These are phyloP conservation scores for Dilophus febrilis DNA, from an alignment of 2,888 invertebrate genomes.

Conservation along the genomic window DNA sequence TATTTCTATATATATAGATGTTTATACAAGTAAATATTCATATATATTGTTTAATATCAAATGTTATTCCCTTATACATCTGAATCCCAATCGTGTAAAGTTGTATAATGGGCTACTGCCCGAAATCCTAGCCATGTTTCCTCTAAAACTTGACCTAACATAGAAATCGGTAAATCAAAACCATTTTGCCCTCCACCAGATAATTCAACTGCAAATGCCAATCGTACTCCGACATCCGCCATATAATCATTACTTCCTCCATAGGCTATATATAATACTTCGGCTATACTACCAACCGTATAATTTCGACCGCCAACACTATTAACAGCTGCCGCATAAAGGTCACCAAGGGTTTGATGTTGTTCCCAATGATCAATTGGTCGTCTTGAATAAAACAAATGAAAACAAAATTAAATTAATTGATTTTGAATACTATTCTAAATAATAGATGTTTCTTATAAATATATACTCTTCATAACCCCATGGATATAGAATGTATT, in stretches of 20 bases:
- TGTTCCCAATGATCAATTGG: slow-evolving; percentile 6
- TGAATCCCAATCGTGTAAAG: no score
- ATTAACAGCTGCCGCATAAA: slow-evolving; percentile 25
- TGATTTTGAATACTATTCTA: background rate
- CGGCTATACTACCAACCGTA: slow-evolving; percentile 30
- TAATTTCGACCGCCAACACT: slow-evolving; percentile 25
- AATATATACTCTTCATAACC: slow-evolving; percentile 37
- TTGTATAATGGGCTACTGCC: no score
- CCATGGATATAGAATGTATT: slow-evolving; percentile 50
- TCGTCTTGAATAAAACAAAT: slow-evolving; percentile 5
- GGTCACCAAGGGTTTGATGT: slow-evolving; percentile 1
- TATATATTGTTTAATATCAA: no score
- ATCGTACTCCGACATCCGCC: slow-evolving; percentile 30
- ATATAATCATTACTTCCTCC: slow-evolving; percentile 44
- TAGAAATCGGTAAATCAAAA: slow-evolving; percentile 33
- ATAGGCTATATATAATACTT: slow-evolving; percentile 31
- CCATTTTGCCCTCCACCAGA: slow-evolving; percentile 33
- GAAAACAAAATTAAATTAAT: background rate
- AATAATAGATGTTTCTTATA: slow-evolving; percentile 24
- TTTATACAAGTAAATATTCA: no score
- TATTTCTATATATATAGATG: no score
- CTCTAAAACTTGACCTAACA: background rate
- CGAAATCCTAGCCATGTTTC: slow-evolving; percentile 6
- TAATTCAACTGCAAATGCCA: slow-evolving; percentile 39
- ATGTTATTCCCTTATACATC: no score